Conservation (phyloP, 2,797 vertebrate genomes). For the Uromys caudimaculatus region DNA sequence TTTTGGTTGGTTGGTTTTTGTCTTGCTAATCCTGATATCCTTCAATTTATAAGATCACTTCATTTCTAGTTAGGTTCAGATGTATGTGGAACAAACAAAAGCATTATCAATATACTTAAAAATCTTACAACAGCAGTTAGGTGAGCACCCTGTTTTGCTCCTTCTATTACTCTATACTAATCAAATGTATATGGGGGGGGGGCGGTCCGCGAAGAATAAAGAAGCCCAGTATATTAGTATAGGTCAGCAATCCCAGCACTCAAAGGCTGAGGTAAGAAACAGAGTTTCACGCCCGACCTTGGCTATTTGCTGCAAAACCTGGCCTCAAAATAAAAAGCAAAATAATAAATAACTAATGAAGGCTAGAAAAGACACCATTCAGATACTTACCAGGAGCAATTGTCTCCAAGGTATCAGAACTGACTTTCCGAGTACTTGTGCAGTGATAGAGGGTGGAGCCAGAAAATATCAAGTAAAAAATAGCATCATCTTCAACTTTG, state of each 20-base stretch:
- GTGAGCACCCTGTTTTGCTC: background rate
- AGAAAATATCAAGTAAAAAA: conserved; percentile 95
- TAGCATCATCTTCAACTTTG: conserved; percentile 90
- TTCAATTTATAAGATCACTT: conserved; percentile 13
- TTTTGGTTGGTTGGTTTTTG: background rate
- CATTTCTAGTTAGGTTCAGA: conserved; percentile 22
- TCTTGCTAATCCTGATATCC: background rate
- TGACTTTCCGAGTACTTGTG: conserved; percentile 93
- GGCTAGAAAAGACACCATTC: background rate
- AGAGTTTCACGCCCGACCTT: background rate
- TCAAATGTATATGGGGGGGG: background rate
- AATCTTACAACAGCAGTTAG: background rate
- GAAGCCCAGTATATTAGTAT: background rate
- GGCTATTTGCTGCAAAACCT: background rate
- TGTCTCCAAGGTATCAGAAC: conserved; percentile 93
- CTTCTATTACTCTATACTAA: background rate
- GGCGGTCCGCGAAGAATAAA: background rate
- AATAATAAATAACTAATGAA: background rate
- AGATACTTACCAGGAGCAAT: conserved; percentile 93
- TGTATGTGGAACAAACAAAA: background rate
- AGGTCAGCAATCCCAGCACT: background rate
- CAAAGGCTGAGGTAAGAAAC: background rate
- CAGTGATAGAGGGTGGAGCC: conserved; percentile 95
- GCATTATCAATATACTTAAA: background rate
- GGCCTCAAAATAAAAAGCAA: background rate